phyloP scores from a whole-genome alignment of 2,797 vertebrate species.

The Caiman crocodilus region DNA sequence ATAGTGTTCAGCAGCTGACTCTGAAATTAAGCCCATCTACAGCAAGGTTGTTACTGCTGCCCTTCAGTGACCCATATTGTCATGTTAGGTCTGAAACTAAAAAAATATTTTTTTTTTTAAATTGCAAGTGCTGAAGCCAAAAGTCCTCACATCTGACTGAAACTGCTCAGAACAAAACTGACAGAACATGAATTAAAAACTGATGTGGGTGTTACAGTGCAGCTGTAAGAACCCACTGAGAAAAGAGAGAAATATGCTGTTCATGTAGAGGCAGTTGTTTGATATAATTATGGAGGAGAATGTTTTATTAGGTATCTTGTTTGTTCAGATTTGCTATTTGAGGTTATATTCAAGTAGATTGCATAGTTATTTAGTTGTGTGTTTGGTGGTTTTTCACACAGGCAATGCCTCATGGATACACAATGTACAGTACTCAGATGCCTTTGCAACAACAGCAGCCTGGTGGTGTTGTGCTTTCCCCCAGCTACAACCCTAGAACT shows the following conservation, averaged over 20 bases:
- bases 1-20: fast-evolving
- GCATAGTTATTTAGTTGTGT: fast-evolving
- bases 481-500: constrained; percentile 69
- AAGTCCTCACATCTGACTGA: background rate
- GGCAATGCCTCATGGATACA: constrained; percentile 80
- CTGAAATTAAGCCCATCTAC: background rate
- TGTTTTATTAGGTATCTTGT: fast-evolving
- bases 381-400: constrained; percentile 36
- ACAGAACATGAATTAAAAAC: fast-evolving
- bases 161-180: background rate
- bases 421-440: constrained; percentile 78
- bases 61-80: background rate
- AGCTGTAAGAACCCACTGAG: fast-evolving
- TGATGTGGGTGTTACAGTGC: fast-evolving
- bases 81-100: background rate
- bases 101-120: background rate
- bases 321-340: background rate
- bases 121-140: background rate
- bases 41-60: background rate
- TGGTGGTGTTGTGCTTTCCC: constrained; percentile 68
- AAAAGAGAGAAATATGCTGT: background rate
- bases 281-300: background rate
- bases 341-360: background rate
- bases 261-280: fast-evolving
- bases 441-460: constrained; percentile 76